Evolutionary conservation across 2,797 vertebrate genomes (phyloP).

Genomic region (Pseudochirops cupreus): DNA sequence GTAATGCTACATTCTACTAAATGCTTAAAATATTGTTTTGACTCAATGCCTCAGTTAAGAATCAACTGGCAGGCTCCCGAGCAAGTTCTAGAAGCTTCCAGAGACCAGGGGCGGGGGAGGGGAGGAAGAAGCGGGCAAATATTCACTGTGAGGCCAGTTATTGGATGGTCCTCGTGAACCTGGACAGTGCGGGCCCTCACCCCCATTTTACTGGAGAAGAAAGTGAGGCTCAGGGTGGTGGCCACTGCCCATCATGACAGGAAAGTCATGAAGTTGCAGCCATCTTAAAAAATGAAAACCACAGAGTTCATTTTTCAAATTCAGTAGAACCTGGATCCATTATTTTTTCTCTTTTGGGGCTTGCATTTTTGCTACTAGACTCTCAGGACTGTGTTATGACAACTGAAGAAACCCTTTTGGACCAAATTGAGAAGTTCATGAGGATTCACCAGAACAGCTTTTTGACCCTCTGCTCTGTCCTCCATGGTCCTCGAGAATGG

Average conservation of each 20-base stretch:
- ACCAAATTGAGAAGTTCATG: conserved; percentile 89
- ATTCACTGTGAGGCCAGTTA: background rate
- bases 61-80: background rate
- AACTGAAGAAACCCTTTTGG: conserved; percentile 84
- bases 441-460: conserved; percentile 94
- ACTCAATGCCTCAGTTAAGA: background rate
- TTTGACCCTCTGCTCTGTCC: conserved; percentile 90
- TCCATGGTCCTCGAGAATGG: conserved; percentile 89
- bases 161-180: background rate
- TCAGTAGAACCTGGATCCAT: conserved; percentile 88
- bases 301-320: conserved; percentile 92
- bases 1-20: background rate
- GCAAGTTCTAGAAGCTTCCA: background rate
- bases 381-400: conserved; percentile 83
- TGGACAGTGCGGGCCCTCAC: background rate
- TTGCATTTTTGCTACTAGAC: conserved; percentile 92
- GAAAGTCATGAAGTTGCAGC: conserved; percentile 84
- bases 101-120: background rate
- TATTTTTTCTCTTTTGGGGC: conserved; percentile 94
- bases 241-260: background rate
- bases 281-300: conserved; percentile 87
- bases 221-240: background rate
- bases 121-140: background rate
- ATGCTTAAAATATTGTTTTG: background rate
- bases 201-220: background rate